Evolutionary conservation across 2,797 vertebrate genomes (phyloP), one percentile per base, ranked within the genome.

Genomic region (Denticeps clupeoides): DNA sequence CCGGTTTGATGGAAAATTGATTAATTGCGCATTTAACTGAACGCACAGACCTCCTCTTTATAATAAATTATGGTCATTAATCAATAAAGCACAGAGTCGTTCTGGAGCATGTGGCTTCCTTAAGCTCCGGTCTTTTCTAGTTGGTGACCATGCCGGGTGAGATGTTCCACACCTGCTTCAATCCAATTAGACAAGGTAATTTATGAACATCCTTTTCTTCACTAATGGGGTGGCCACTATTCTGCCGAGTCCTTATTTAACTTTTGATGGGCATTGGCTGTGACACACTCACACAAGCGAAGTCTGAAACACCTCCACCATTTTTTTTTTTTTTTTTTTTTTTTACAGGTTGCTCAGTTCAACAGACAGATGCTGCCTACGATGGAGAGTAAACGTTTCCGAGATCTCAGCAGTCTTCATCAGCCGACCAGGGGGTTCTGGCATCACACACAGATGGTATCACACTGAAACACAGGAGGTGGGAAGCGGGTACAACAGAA

Each of bases 61-160:
- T 95, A 92, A 97, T 97, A 94, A 96, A 99, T 97, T 91, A 97
- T 90, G 84, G 89, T 88, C 92, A 97, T 99, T 97, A 97, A 97
- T 99, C 93, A 99, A 96, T 99, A 95, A 85, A 95, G 88, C 89
- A 86, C 88, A 88, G 82, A 80, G 86, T 91, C 86, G 91, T 93
- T 88, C 93, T 91, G 88, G 90, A 89, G 89, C 92, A 89, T 84
- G 93, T 92, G 97, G 93, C 72, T 86, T 90, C 82, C 86, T 96
- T 94, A 97, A 70, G 78, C 82, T 83, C 74, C 70, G 82, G 87
- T 83, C 86, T 67, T 64, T 69, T 63, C 77, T 84, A n/a, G 81
- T 85, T 88, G 82, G 79, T 91, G 93, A 90, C 91, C 89, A 87
- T 87, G 89, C 86, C 81, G 83, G 82, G 87, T 82, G 87, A 90